A percentile compares a stretch with the other conserved stretches of the same genome.
These are phyloP conservation scores for Saxidomus purpurata DNA, from an alignment of 1,140 invertebrate species.

Conservation along the genomic window DNA sequence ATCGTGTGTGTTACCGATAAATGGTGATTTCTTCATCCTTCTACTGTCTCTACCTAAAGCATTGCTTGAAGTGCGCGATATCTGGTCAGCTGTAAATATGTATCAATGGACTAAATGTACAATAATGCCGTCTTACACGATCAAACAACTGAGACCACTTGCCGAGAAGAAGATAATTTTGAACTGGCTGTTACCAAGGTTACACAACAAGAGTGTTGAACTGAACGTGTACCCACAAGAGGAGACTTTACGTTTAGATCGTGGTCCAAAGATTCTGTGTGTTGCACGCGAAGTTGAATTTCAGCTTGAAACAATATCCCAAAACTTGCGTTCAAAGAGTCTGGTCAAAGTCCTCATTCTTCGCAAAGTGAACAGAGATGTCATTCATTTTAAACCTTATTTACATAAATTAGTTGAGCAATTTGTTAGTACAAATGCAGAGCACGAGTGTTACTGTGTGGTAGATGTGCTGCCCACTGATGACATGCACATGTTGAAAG, in stretches of 20 bases:
- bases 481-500: background rate
- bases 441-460: slow-evolving; percentile 39
- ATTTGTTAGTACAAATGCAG: slow-evolving; percentile 20
- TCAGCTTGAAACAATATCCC: slow-evolving; percentile 41
- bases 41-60: slow-evolving; percentile 27
- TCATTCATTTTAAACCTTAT: slow-evolving; percentile 44
- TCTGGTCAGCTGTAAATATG: slow-evolving; percentile 43
- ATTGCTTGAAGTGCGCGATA: slow-evolving; percentile 13
- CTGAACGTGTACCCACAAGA: slow-evolving; percentile 22
- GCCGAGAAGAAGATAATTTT: slow-evolving; percentile 21
- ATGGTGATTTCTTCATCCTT: slow-evolving; percentile 27
- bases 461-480: slow-evolving; percentile 27
- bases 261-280: background rate
- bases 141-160: background rate
- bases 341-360: slow-evolving; percentile 38
- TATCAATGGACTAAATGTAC: slow-evolving; percentile 37
- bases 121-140: background rate
- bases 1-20: background rate
- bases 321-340: background rate
- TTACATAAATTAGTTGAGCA: background rate
- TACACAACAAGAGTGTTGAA: slow-evolving; percentile 36
- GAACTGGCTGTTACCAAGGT: slow-evolving; percentile 39
- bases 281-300: slow-evolving; percentile 55
- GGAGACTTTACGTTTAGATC: slow-evolving; percentile 10
- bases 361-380: slow-evolving; percentile 32